Conservation (phyloP, 2,888 invertebrate species). For the Lithophane leautieri region DNA sequence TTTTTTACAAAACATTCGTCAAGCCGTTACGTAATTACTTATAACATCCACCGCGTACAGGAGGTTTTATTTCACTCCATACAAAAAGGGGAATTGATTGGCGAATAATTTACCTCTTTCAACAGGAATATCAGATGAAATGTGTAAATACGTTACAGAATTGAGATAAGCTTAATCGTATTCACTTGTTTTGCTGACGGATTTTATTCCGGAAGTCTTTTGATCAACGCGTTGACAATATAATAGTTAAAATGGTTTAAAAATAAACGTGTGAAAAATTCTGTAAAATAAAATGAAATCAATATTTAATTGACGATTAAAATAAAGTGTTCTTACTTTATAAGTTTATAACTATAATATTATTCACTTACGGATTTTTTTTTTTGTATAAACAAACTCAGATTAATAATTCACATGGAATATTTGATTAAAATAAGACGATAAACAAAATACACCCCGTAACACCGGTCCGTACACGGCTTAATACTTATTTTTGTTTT, state of each 20-base stretch:
- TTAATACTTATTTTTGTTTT: constrained; percentile 1
- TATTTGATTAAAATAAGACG: background rate
- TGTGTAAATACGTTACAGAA: constrained; percentile 32
- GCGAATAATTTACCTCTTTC: constrained; percentile 34
- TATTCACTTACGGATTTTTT: no score
- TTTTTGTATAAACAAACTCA: no score
- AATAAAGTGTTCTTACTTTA: background rate
- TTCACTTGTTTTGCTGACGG: constrained; percentile 5
- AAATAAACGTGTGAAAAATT: background rate
- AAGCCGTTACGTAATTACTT: background rate
- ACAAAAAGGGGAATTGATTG: constrained; percentile 33
- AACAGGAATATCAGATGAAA: constrained; percentile 21
- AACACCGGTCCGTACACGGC: no score
- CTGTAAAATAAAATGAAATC: background rate
- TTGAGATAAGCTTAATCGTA: constrained; percentile 37
- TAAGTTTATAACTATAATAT: no score
- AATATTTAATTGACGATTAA: background rate
- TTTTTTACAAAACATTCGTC: constrained; percentile 7
- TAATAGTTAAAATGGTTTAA: no score
- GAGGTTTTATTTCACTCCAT: background rate
- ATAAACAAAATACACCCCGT: no score
- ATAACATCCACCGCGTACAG: background rate
- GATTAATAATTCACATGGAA: background rate
- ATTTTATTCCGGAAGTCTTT: constrained; percentile 15
- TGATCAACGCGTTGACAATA: constrained; percentile 12